phyloP scores from a whole-genome alignment of 1,140 invertebrate genomes.

The Aricia agestis region DNA sequence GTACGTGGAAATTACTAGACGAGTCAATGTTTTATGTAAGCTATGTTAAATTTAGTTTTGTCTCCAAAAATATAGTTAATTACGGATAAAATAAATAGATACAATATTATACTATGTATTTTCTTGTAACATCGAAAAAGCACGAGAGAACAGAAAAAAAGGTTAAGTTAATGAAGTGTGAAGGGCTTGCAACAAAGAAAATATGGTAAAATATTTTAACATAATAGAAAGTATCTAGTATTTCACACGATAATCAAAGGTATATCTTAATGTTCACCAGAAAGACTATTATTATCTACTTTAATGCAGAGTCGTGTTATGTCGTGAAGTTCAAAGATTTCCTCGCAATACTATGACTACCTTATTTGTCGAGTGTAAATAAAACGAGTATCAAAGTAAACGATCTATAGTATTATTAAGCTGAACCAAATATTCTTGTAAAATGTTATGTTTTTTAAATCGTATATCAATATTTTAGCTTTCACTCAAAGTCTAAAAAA shows the following conservation, averaged over 20 bases:
- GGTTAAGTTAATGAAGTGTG: too few relatives aligned
- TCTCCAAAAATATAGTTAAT: too few relatives aligned
- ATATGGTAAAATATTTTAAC: background rate
- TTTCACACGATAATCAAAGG: background rate
- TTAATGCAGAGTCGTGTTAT: conserved; percentile 1
- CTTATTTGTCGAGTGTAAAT: background rate
- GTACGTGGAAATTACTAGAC: background rate
- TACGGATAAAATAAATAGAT: too few relatives aligned
- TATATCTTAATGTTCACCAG: conserved; percentile 3
- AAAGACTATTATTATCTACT: conserved; percentile 1
- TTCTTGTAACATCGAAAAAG: too few relatives aligned
- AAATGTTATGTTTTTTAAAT: too few relatives aligned
- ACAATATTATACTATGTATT: too few relatives aligned
- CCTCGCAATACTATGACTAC: background rate
- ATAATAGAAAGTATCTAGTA: background rate
- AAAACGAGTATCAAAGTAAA: background rate
- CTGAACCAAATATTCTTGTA: too few relatives aligned
- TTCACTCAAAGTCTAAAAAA: too few relatives aligned
- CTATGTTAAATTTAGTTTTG: too few relatives aligned
- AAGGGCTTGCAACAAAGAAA: background rate
- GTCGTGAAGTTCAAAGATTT: background rate
- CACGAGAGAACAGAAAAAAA: too few relatives aligned
- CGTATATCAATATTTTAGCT: too few relatives aligned
- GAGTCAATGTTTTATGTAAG: background rate
- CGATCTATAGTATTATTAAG: too few relatives aligned